A percentile compares a stretch with the other conserved stretches of the same genome.
Conservation (phyloP, 2,888 invertebrate species). For the Tricholauxania praeusta region DNA sequence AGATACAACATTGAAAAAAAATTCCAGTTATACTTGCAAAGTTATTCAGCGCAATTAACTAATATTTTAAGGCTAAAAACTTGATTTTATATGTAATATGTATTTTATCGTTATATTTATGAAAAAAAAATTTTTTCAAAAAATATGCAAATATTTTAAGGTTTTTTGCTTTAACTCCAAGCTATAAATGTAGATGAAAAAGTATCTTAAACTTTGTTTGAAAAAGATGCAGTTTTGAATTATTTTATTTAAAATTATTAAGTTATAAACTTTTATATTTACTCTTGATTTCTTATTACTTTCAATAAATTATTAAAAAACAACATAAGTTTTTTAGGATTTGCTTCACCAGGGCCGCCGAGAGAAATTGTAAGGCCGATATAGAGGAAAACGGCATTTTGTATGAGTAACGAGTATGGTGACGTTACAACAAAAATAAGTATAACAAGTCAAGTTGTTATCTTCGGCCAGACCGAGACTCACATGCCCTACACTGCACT, state of each 20-base stretch:
- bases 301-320: conserved; percentile 6
- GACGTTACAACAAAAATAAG: no score
- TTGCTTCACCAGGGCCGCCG: not conserved
- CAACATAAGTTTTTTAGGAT: not conserved
- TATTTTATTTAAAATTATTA: no score
- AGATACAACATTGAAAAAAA: not conserved
- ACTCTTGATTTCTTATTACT: conserved; percentile 16
- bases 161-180: not conserved
- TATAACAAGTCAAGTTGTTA: no score
- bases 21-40: conserved; percentile 36
- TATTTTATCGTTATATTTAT: conserved; percentile 17
- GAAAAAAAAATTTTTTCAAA: not conserved
- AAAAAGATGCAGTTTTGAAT: no score
- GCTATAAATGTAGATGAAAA: not conserved
- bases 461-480: no score
- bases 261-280: not conserved
- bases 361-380: not conserved
- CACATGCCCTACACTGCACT: no score
- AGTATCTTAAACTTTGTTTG: no score
- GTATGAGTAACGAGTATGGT: no score
- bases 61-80: conserved; percentile 16
- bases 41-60: conserved; percentile 25
- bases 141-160: conserved; percentile 14
- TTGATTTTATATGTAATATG: not conserved
- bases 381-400: no score